phyloP scores from a whole-genome alignment of 1,140 invertebrate species.

The Melitaea cinxia region DNA sequence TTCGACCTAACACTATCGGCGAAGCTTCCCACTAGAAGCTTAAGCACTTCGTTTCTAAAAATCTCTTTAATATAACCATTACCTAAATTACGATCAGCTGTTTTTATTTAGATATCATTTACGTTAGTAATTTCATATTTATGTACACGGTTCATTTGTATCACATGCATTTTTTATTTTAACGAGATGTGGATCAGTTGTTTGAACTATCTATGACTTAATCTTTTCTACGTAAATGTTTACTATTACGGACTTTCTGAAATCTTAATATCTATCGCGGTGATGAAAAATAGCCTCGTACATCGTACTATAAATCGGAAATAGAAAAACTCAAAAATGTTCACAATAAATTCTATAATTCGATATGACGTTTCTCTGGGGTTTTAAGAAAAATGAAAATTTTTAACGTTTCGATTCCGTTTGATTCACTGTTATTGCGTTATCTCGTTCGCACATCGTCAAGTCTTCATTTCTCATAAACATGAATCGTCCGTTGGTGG shows the following conservation, averaged over 20 bases:
- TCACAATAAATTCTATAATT: slow-evolving; percentile 31
- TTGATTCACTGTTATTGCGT: slow-evolving; percentile 26
- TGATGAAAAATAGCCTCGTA: slow-evolving; percentile 16
- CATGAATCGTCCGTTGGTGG: slow-evolving; percentile 9
- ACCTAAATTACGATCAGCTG: slow-evolving; percentile 14
- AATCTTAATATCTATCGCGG: slow-evolving; percentile 31
- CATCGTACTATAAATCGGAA: no score
- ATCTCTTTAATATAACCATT: slow-evolving; percentile 22
- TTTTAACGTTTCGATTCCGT: slow-evolving; percentile 1
- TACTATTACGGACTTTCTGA: slow-evolving; percentile 33
- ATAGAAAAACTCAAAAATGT: slow-evolving; percentile 16
- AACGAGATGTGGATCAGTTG: slow-evolving; percentile 19
- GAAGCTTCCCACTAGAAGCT: slow-evolving; percentile 35
- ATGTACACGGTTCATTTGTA: slow-evolving; percentile 10
- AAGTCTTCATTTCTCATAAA: slow-evolving; percentile 10
- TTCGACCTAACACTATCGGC: slow-evolving; percentile 31
- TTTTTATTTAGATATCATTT: not conserved
- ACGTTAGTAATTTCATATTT: not conserved
- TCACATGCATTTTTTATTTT: slow-evolving; percentile 13
- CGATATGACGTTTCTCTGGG: slow-evolving; percentile 32
- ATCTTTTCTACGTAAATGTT: slow-evolving; percentile 18
- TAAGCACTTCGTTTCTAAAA: slow-evolving; percentile 36
- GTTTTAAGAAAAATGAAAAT: slow-evolving; percentile 18
- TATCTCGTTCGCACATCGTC: slow-evolving; percentile 24
- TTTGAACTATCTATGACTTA: slow-evolving; percentile 26